Percentiles rank a stretch among this genome's conserved stretches.
These are phyloP conservation scores for Anhinga anhinga DNA, from an alignment of 2,113 vertebrate genomes.

Conservation along the genomic window DNA sequence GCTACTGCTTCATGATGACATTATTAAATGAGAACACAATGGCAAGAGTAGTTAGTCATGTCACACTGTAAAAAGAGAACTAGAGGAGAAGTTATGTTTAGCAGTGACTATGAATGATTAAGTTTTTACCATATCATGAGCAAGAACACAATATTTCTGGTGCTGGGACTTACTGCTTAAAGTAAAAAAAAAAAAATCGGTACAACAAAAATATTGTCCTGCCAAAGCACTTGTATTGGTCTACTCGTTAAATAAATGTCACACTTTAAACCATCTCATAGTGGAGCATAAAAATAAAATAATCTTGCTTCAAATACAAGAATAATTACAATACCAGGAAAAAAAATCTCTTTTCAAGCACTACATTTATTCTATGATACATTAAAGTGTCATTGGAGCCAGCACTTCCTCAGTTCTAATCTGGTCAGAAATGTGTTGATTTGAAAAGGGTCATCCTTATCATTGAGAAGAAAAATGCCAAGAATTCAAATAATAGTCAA, in stretches of 20 bases:
- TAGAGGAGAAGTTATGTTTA: slow-evolving; percentile 1
- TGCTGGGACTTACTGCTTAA: not conserved
- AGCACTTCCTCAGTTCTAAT: not conserved
- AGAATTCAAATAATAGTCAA: not conserved
- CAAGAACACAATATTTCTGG: not conserved
- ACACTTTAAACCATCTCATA: not conserved
- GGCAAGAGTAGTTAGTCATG: slow-evolving; percentile 56
- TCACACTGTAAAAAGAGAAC: not conserved
- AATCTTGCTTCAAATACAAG: slow-evolving; percentile 3
- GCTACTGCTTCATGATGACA: slow-evolving; percentile 36
- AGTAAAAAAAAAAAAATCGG: not conserved
- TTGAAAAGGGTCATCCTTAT: not conserved
- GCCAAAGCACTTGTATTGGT: not conserved
- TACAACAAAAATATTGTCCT: slow-evolving; percentile 1
- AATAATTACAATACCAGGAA: not conserved
- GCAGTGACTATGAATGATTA: slow-evolving; percentile 37
- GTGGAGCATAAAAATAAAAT: not conserved
- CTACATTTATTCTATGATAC: not conserved
- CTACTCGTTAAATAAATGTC: slow-evolving; percentile 1
- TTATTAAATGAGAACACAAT: slow-evolving; percentile 60
- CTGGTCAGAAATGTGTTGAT: not conserved
- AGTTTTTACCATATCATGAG: slow-evolving; percentile 6
- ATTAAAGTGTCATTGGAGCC: not conserved
- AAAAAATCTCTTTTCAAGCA: not conserved
- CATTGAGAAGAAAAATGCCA: not conserved